Conservation (phyloP, 2,113 vertebrate genomes). For the Triplophysa tibetana region DNA sequence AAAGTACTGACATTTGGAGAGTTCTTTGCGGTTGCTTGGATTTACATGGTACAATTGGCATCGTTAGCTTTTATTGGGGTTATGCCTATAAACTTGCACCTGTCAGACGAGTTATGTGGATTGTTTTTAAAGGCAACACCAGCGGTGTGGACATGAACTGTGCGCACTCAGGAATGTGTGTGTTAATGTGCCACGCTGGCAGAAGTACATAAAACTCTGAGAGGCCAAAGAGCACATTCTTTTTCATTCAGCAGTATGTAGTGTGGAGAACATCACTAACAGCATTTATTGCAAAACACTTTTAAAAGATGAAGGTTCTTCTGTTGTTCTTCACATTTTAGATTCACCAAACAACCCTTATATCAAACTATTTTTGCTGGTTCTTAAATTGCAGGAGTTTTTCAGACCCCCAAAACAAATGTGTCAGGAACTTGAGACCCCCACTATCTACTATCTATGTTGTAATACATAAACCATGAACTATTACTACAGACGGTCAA, state of each 20-base stretch:
- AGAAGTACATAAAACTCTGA: constrained; percentile 20
- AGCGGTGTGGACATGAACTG: constrained; percentile 15
- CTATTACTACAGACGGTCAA: too few relatives aligned
- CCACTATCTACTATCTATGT: too few relatives aligned
- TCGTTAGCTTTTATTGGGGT: constrained; percentile 34
- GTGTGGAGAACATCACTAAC: background rate
- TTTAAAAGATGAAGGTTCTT: background rate
- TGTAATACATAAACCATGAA: too few relatives aligned
- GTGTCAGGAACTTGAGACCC: too few relatives aligned
- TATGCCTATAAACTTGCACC: constrained; percentile 33
- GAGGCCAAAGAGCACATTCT: background rate
- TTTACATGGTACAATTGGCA: constrained; percentile 36
- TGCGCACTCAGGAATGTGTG: constrained; percentile 4
- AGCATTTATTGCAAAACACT: background rate
- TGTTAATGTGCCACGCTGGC: background rate
- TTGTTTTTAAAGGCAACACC: constrained; percentile 21
- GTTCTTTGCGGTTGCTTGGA: constrained; percentile 6
- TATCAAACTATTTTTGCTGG: too few relatives aligned
- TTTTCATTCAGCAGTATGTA: background rate
- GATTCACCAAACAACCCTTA: background rate
- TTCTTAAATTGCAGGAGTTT: too few relatives aligned
- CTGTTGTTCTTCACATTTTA: background rate
- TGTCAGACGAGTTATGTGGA: constrained; percentile 22
- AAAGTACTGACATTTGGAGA: constrained; percentile 15
- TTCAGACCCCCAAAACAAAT: too few relatives aligned